A percentile compares a stretch with the other conserved stretches of the same genome.
These are phyloP conservation scores for Thalpophila matura DNA, from an alignment of 2,888 invertebrate genomes.

Conservation along the genomic window DNA sequence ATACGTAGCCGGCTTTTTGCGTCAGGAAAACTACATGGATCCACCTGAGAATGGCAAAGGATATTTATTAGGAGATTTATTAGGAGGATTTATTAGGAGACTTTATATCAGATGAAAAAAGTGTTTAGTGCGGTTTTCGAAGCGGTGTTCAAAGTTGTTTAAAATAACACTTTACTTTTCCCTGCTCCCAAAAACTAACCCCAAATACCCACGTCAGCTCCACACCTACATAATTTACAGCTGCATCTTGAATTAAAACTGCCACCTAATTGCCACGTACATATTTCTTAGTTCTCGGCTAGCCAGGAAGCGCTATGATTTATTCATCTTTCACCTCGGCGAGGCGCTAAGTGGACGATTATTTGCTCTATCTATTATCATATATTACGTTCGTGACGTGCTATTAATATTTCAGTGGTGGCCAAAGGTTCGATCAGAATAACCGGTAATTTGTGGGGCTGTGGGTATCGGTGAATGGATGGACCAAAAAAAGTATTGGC, in stretches of 20 bases:
- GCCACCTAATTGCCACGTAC: conserved; percentile 55
- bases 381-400: conserved; percentile 59
- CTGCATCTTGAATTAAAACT: conserved; percentile 52
- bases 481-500: no score
- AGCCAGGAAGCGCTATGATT: conserved; percentile 63
- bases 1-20: no score
- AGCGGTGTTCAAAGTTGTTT: no score
- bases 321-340: conserved; percentile 60
- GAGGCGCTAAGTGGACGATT: conserved; percentile 59
- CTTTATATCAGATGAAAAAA: no score
- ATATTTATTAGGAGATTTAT: no score
- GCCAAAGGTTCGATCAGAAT: conserved; percentile 55
- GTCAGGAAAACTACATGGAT: no score
- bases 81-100: no score
- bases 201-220: background rate
- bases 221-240: conserved; percentile 24
- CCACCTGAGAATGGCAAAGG: no score
- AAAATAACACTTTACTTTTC: background rate
- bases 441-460: conserved; percentile 33
- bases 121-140: no score
- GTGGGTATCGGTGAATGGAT: conserved; percentile 4
- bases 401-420: conserved; percentile 57
- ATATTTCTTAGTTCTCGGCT: conserved; percentile 49
- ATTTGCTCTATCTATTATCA: conserved; percentile 63
- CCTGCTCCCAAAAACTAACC: background rate